Conservation (phyloP, 2,888 invertebrate species). For the Bembecia ichneumoniformis region DNA sequence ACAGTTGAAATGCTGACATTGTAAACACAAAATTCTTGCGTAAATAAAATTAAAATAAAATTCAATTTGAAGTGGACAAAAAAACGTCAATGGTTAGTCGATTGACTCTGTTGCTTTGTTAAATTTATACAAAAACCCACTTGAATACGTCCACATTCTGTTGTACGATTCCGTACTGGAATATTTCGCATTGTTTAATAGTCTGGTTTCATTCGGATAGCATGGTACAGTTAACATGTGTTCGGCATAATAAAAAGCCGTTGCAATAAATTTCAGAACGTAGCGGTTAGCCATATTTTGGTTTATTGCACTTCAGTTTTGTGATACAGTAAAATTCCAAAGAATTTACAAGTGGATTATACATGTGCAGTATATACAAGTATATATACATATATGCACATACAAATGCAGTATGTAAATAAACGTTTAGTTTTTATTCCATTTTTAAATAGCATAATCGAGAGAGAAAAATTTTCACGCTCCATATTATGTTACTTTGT, state of each 20-base stretch:
- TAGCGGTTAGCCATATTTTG: slow-evolving; percentile 20
- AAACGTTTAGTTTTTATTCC: no score
- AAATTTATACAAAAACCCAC: neutral
- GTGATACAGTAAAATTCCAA: neutral
- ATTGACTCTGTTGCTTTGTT: neutral
- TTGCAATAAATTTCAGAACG: slow-evolving; percentile 21
- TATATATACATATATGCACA: no score
- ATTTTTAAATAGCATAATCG: no score
- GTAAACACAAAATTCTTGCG: no score
- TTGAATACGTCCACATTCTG: neutral
- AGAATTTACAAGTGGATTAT: no score
- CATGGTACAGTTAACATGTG: slow-evolving; percentile 14
- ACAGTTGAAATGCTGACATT: no score
- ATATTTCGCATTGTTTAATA: neutral
- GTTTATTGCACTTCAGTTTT: slow-evolving; percentile 23
- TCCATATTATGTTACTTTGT: no score
- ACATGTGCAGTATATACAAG: no score
- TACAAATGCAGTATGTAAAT: no score
- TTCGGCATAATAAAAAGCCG: slow-evolving; percentile 19
- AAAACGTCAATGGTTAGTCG: neutral
- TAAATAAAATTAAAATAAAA: no score
- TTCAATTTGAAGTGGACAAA: neutral
- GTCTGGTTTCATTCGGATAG: neutral
- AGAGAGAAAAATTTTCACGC: no score
- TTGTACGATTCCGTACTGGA: neutral